Evolutionary conservation across 2,113 vertebrate genomes (phyloP), one percentile per base, ranked within the genome.

Genomic region (Siniperca knerii): DNA sequence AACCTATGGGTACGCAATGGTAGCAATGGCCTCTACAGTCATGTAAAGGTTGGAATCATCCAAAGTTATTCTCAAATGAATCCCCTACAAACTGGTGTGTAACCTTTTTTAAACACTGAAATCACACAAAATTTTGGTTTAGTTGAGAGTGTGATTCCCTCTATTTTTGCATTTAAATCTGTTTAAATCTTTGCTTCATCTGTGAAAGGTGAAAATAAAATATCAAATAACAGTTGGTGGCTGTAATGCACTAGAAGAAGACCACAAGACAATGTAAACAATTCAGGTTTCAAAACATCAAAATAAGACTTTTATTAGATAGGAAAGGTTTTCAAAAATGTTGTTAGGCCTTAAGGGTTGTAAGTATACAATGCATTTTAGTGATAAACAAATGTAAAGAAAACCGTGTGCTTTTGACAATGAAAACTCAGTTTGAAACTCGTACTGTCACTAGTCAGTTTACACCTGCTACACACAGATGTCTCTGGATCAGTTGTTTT

Each of bases 401-500:
- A 68, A 46, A 20, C 11, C 33, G 2, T 8, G 2, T 20, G 29
- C 44, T 55, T 46, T 13, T 58, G 40, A 58, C 52, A 42, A 12
- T 71, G 42, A 48, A 44, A 48, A 33, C 40, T 29, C 5, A 10
- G 42, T 42, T 42, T 40, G 23, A 46, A 23, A 67, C 65, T 40
- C 2, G 37, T 40, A 6, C 35, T 46, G 65, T 54, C 21, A 44
- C 12, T 52, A 29, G 40, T 52, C 42, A 73, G 25, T 9, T 77
- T 40, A 69, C 57, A 64, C 8, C 8, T 55, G 46, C 37, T 57
- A 3, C 4, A 25, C 20, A 37, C 55, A 6, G 23, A 55, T 21
- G 35, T 48, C 54, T 72, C 37, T 62, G 20, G 55, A 81, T 54
- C 33, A 46, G 50, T 66, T 48, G 62, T 35, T 83, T 73, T 46